These are phyloP conservation scores for Labeo catla DNA, from an alignment of 2,113 vertebrate genomes.

Conservation along the genomic window DNA sequence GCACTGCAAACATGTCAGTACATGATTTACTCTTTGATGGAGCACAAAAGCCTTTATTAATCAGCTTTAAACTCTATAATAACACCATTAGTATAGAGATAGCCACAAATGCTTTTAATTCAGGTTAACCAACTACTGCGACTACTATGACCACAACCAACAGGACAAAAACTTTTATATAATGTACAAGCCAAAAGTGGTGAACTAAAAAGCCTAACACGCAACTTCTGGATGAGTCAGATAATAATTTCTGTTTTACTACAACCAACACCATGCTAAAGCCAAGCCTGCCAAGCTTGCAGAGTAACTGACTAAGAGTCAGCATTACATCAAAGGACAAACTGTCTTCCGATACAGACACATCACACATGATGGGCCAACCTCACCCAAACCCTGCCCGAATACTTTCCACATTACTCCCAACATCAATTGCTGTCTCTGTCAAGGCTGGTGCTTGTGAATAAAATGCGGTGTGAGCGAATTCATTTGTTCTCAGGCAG, in stretches of 20 bases:
- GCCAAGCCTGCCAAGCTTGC: not conserved
- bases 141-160: not conserved
- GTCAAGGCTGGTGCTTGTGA: slow-evolving; percentile 30
- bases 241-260: not conserved
- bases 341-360: not conserved
- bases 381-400: slow-evolving; percentile 20
- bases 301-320: not conserved
- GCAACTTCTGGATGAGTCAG: not conserved
- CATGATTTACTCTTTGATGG: not conserved
- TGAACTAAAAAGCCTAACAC: not conserved
- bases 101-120: slow-evolving; percentile 20
- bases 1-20: not conserved
- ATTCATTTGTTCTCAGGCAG: slow-evolving; percentile 4
- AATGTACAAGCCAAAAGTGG: not conserved
- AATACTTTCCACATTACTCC: slow-evolving; percentile 71
- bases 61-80: not conserved
- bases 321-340: not conserved
- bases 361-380: not conserved
- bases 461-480: not conserved
- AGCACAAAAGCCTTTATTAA: not conserved
- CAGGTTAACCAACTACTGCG: not conserved
- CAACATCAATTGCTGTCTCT: slow-evolving; percentile 53
- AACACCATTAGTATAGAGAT: not conserved
- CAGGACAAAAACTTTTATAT: not conserved
- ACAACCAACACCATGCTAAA: not conserved